phyloP scores from a whole-genome alignment of 2,888 invertebrate species.

The Cloeon dipterum region DNA sequence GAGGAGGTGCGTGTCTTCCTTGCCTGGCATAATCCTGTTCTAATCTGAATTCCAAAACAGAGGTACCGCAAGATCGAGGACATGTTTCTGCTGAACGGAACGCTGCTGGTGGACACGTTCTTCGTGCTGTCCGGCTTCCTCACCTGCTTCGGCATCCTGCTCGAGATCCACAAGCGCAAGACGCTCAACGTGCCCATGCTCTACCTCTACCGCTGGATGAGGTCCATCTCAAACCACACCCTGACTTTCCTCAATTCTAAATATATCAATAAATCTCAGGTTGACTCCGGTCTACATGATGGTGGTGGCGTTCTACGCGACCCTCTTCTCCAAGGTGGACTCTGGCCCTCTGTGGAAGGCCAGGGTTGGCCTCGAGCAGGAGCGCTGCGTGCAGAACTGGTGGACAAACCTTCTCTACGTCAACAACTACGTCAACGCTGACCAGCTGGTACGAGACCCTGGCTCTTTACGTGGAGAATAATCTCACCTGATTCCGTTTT shows the following conservation, averaged over 20 bases:
- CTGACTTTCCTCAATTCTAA: not conserved
- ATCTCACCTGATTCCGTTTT: too few species aligned
- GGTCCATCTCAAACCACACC: slow-evolving; percentile 7
- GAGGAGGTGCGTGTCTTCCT: slow-evolving; percentile 5
- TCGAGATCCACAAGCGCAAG: slow-evolving; percentile 9
- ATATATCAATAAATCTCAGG: slow-evolving; percentile 2
- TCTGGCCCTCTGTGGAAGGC: slow-evolving; percentile 8
- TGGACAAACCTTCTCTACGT: slow-evolving; percentile 9
- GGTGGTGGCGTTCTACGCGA: slow-evolving; percentile 8
- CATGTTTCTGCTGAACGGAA: slow-evolving; percentile 11
- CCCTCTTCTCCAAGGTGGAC: slow-evolving; percentile 7
- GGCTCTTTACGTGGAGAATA: too few species aligned
- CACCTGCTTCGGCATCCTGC: slow-evolving; percentile 10
- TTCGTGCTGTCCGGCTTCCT: slow-evolving; percentile 12
- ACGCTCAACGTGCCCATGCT: slow-evolving; percentile 10
- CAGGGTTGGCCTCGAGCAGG: slow-evolving; percentile 6
- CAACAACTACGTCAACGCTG: slow-evolving; percentile 8
- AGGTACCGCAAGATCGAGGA: slow-evolving; percentile 8
- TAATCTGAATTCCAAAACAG: not conserved
- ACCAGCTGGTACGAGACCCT: slow-evolving; percentile 8
- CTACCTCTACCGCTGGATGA: slow-evolving; percentile 11
- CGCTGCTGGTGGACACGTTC: slow-evolving; percentile 13
- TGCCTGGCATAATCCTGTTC: not conserved
- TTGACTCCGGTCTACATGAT: slow-evolving; percentile 9
- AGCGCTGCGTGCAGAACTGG: slow-evolving; percentile 9